Percentiles rank a stretch among this genome's conserved stretches.
These are phyloP conservation scores for Leptosomus discolor DNA, from an alignment of 2,113 vertebrate species.

Conservation along the genomic window DNA sequence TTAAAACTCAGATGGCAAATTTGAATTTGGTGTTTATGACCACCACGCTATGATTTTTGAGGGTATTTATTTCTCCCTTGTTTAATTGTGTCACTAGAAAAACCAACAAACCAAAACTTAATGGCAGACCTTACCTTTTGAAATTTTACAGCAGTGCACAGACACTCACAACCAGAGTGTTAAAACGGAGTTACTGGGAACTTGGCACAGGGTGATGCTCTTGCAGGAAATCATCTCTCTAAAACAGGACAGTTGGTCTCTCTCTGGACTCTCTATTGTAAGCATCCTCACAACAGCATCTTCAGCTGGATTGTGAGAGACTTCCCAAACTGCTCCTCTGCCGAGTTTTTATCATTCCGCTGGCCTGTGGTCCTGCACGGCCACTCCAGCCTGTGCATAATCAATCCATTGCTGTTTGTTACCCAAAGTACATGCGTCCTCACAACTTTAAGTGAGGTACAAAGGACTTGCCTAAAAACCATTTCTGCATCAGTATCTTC, in stretches of 20 bases:
- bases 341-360: background rate
- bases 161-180: rapidly evolving
- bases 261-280: background rate
- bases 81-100: background rate
- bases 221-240: background rate
- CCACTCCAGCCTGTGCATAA: background rate
- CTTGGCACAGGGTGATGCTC: background rate
- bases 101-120: too few species aligned
- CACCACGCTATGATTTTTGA: background rate
- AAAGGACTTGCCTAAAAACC: background rate
- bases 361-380: background rate
- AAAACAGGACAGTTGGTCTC: background rate
- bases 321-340: background rate
- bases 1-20: background rate
- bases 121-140: background rate
- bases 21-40: background rate
- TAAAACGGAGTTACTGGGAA: background rate
- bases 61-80: background rate
- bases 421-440: background rate
- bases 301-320: background rate
- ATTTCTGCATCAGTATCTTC: background rate
- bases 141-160: background rate
- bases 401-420: background rate
- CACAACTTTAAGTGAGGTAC: rapidly evolving
- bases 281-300: background rate